Evolutionary conservation across 1,140 invertebrate species (phyloP), one percentile per base, ranked within the genome.

Genomic region (Lanistes nyassanus): DNA sequence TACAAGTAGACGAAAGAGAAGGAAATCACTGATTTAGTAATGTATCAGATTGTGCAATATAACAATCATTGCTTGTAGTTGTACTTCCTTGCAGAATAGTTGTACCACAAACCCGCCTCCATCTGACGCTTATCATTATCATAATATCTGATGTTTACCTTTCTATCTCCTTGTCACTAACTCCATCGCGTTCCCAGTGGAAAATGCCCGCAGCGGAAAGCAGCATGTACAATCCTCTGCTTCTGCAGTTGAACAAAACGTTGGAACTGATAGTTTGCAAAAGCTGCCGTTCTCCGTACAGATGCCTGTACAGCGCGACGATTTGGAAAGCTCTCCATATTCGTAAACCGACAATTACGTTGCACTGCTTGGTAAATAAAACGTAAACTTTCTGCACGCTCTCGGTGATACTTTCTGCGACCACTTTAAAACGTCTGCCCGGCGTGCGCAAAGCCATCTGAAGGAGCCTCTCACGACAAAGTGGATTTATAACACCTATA

Each of bases 111-210:
- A n/a, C n/a, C n/a, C n/a, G n/a, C n/a, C n/a, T n/a, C n/a, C n/a
- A n/a, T n/a, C n/a, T n/a, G n/a, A n/a, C n/a, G n/a, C n/a, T n/a
- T n/a, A n/a, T n/a, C n/a, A n/a, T n/a, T n/a, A n/a, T n/a, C n/a
- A n/a, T n/a, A n/a, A n/a, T n/a, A n/a, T n/a, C n/a, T n/a, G n/a
- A n/a, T n/a, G n/a, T n/a, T 72, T 37, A 86, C 85, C 81, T 82
- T 34, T 81, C 60, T 13, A 89, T 68, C 67, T 87, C 87, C 56
- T 83, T 76, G 70, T 88, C 85, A 47, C 80, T 81, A 23, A 89
- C 80, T 72, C 82, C 81, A 65, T 85, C 81, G 42, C 85, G 80
- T 5, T 87, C 82, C 86, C 86, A 88, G 37, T 77, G 79, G 75
- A 88, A 88, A n/a, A 86, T 67, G 11, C 79, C 56, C 39, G 83